A percentile compares a stretch with the other conserved stretches of the same genome.
phyloP scores from a whole-genome alignment of 2,797 vertebrate genomes.

The Hydrocynus forskahlii region DNA sequence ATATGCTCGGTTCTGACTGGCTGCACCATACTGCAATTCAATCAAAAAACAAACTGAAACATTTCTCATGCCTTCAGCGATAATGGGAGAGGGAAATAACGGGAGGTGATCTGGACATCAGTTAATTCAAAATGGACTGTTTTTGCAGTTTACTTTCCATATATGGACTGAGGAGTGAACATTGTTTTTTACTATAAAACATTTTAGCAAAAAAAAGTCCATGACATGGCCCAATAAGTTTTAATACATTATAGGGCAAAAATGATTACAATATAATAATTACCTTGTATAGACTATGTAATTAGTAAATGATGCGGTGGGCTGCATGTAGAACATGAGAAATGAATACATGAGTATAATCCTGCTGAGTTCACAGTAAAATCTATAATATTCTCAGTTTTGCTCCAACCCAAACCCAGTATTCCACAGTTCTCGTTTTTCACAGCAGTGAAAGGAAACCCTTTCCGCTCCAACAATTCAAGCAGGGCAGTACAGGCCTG shows the following conservation, averaged over 20 bases:
- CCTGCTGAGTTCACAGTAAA: background rate
- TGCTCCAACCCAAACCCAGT: slow-evolving; percentile 16
- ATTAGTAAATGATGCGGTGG: background rate
- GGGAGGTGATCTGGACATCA: too few relatives aligned
- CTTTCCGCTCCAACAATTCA: background rate
- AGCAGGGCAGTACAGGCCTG: background rate
- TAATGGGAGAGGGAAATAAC: too few relatives aligned
- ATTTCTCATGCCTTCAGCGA: background rate
- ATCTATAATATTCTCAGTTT: slow-evolving; percentile 30
- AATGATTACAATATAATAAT: background rate
- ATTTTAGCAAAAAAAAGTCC: background rate
- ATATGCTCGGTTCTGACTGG: background rate
- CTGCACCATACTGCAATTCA: background rate
- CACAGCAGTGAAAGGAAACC: slow-evolving; percentile 1
- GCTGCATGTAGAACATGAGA: background rate
- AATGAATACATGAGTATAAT: background rate
- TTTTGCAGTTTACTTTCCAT: background rate
- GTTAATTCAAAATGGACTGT: background rate
- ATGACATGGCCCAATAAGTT: background rate
- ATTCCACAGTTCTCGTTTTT: slow-evolving; percentile 27
- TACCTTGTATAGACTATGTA: background rate
- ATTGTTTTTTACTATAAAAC: too few relatives aligned
- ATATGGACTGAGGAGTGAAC: background rate
- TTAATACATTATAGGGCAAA: background rate
- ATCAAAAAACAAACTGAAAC: background rate